Conservation (phyloP, 2,113 vertebrate genomes). For the Passer domesticus region DNA sequence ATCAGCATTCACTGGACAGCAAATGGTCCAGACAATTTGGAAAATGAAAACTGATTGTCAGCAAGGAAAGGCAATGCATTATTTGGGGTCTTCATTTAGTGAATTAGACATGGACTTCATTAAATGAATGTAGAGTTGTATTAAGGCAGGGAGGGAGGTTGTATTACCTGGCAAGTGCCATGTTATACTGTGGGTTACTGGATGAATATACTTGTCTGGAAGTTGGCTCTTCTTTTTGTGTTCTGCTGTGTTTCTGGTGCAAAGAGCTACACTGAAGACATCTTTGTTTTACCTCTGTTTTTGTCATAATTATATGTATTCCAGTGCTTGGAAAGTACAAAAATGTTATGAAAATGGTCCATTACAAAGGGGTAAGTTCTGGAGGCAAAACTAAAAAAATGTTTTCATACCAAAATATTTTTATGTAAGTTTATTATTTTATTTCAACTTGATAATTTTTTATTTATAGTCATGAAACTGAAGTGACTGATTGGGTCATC, state of each 20-base stretch:
- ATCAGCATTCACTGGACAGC: rapidly evolving
- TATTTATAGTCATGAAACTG: not conserved
- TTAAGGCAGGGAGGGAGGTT: not conserved
- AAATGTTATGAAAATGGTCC: not conserved
- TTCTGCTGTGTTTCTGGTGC: not conserved
- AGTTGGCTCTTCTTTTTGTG: not conserved
- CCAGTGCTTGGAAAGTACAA: not conserved
- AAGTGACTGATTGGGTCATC: not conserved
- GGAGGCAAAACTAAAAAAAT: not conserved
- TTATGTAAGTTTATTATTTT: not conserved
- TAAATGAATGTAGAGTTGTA: not conserved
- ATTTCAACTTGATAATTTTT: not conserved
- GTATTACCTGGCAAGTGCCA: not conserved
- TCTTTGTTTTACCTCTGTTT: not conserved
- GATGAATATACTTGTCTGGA: not conserved
- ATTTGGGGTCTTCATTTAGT: not conserved
- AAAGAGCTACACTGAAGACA: not conserved
- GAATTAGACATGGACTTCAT: not conserved
- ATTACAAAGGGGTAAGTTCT: not conserved
- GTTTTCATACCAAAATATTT: not conserved
- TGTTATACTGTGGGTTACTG: not conserved
- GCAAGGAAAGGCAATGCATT: not conserved
- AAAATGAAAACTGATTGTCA: not conserved
- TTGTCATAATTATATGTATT: not conserved
- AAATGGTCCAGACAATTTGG: not conserved